phyloP scores from a whole-genome alignment of 2,888 invertebrate species.

The Tetrapedia diversipes region DNA sequence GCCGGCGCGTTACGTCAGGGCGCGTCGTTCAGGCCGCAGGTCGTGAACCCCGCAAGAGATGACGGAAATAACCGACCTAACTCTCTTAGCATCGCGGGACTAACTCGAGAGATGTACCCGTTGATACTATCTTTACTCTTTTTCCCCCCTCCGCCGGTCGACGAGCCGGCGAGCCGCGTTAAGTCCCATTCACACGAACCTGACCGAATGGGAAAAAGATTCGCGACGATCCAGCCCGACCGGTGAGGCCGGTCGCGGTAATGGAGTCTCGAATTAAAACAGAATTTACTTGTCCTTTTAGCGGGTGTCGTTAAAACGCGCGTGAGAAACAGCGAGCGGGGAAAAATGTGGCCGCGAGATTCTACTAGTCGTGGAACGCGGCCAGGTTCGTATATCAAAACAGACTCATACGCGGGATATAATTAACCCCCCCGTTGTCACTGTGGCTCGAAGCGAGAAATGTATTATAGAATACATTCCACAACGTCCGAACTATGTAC shows the following conservation, averaged over 20 bases:
- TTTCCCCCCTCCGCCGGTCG: slow-evolving; percentile 45
- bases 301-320: background rate
- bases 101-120: slow-evolving; percentile 66
- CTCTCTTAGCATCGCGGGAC: slow-evolving; percentile 67
- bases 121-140: slow-evolving; percentile 71
- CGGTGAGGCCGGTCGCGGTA: background rate
- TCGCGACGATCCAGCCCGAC: slow-evolving; percentile 6
- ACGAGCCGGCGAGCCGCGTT: slow-evolving; percentile 46
- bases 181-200: slow-evolving; percentile 64
- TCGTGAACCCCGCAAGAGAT: slow-evolving; percentile 74
- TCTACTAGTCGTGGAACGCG: too few relatives aligned
- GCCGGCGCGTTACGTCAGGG: slow-evolving; percentile 61
- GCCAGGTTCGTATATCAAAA: too few relatives aligned
- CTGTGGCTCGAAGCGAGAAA: too few relatives aligned
- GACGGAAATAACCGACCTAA: slow-evolving; percentile 76
- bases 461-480: too few relatives aligned
- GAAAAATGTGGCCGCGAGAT: too few relatives aligned
- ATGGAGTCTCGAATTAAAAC: background rate
- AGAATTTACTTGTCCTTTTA: background rate
- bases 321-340: too few relatives aligned
- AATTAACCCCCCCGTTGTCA: too few relatives aligned
- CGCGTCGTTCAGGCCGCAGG: slow-evolving; percentile 64
- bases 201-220: slow-evolving; percentile 33
- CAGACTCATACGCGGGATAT: too few relatives aligned
- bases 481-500: too few relatives aligned